phyloP scores from a whole-genome alignment of 2,888 invertebrate species.

The Ormyrus rosae region DNA sequence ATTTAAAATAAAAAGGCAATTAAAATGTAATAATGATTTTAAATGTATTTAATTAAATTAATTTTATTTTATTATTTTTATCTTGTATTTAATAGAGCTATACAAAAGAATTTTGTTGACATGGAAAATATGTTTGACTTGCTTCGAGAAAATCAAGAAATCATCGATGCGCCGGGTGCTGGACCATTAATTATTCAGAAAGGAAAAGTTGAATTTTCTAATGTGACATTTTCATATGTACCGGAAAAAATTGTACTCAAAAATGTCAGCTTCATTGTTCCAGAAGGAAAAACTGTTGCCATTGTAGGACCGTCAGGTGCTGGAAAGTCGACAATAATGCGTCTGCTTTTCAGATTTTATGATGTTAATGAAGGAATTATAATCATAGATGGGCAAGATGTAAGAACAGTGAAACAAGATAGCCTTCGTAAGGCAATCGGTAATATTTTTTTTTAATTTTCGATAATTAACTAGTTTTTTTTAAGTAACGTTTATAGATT shows the following conservation, averaged over 20 bases:
- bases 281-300: constrained; percentile 90
- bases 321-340: constrained; percentile 97
- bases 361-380: constrained; percentile 94
- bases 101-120: constrained; percentile 98
- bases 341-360: constrained; percentile 96
- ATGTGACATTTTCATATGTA: constrained; percentile 93
- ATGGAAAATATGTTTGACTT: constrained; percentile 99
- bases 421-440: constrained; percentile 89
- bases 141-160: constrained; percentile 90
- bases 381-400: constrained; percentile 91
- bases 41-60: constrained; percentile 7
- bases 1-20: constrained; percentile 6
- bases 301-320: constrained; percentile 92
- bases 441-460: constrained; percentile 46
- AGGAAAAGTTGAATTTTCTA: constrained; percentile 90
- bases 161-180: constrained; percentile 89
- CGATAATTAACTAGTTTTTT: not conserved
- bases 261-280: constrained; percentile 87
- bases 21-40: not conserved
- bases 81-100: constrained; percentile 81
- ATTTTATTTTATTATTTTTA: constrained; percentile 17
- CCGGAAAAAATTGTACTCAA: constrained; percentile 87
- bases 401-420: constrained; percentile 89
- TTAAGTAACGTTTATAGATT: not conserved
- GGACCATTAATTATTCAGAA: constrained; percentile 82